phyloP scores from a whole-genome alignment of 64 coral and sea anemone species.

The Porites australiensis region DNA sequence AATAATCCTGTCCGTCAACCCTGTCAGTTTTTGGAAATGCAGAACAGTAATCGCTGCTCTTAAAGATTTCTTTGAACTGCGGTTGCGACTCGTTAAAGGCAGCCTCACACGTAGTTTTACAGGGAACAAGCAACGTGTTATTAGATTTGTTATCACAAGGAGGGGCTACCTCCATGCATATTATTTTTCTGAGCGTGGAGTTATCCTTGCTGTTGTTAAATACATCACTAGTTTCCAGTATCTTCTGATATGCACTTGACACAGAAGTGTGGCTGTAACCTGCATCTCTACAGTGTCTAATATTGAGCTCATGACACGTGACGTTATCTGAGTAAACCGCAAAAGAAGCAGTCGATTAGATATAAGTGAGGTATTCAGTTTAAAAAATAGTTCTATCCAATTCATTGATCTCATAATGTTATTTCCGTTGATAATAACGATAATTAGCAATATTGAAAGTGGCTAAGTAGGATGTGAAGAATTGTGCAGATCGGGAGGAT shows the following conservation, averaged over 20 bases:
- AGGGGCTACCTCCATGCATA: conserved; percentile 39
- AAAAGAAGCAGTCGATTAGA: not conserved
- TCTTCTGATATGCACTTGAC: conserved; percentile 16
- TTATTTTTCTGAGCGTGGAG: conserved; percentile 28
- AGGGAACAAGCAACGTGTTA: conserved; percentile 2
- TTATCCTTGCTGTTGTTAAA: not conserved
- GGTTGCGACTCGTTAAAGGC: conserved; percentile 8
- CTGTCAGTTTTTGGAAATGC: not conserved
- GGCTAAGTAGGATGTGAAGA: no score
- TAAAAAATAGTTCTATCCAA: no score
- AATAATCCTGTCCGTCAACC: not conserved
- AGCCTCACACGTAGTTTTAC: not conserved
- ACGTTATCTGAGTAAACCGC: not conserved
- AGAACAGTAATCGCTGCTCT: not conserved
- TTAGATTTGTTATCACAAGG: not conserved
- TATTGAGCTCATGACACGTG: not conserved
- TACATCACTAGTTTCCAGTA: not conserved
- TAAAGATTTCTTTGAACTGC: not conserved
- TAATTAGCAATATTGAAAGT: no score
- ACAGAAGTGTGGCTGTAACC: conserved; percentile 11
- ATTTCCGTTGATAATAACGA: no score
- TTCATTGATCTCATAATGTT: no score
- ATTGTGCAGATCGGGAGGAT: no score
- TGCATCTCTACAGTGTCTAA: not conserved
- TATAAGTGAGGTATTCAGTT: no score